A percentile compares a stretch with the other conserved stretches of the same genome.
These are phyloP conservation scores for Danaus plexippus DNA, from an alignment of 1,140 invertebrate species.

Conservation along the genomic window DNA sequence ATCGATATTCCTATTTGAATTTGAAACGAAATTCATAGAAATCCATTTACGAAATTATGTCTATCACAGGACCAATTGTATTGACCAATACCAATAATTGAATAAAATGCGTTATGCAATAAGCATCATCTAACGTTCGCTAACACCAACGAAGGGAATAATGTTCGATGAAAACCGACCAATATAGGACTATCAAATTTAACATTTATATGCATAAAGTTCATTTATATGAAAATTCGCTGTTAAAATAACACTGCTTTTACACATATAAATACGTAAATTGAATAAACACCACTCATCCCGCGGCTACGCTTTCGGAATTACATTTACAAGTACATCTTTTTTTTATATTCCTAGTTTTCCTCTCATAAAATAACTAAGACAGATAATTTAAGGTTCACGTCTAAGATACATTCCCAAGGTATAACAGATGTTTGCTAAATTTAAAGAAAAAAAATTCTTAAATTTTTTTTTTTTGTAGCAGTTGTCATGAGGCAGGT, in stretches of 20 bases:
- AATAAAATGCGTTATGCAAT: conserved; percentile 15
- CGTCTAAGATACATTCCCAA: neutral
- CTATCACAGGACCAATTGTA: conserved; percentile 22
- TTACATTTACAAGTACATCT: neutral
- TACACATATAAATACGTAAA: conserved; percentile 17
- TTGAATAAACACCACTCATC: conserved; percentile 13
- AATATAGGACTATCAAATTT: conserved; percentile 16
- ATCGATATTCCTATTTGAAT: conserved; percentile 48
- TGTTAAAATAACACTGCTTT: conserved; percentile 19
- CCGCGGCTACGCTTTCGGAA: neutral
- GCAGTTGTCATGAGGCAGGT: too few species aligned
- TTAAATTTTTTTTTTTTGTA: neutral
- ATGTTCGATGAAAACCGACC: conserved; percentile 14
- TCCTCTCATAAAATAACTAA: conserved; percentile 3
- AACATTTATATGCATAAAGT: conserved; percentile 21
- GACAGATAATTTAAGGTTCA: neutral
- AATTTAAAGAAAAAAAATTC: neutral
- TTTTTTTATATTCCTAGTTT: neutral
- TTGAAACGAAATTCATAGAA: conserved; percentile 47
- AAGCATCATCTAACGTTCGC: conserved; percentile 21
- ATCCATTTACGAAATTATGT: conserved; percentile 35
- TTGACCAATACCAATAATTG: conserved; percentile 18
- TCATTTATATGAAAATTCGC: conserved; percentile 20
- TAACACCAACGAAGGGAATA: conserved; percentile 12
- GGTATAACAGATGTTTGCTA: neutral